A percentile compares a stretch with the other conserved stretches of the same genome.
phyloP scores from a whole-genome alignment of 35 echinoderm and acorn worm species.

The Diadema setosum region DNA sequence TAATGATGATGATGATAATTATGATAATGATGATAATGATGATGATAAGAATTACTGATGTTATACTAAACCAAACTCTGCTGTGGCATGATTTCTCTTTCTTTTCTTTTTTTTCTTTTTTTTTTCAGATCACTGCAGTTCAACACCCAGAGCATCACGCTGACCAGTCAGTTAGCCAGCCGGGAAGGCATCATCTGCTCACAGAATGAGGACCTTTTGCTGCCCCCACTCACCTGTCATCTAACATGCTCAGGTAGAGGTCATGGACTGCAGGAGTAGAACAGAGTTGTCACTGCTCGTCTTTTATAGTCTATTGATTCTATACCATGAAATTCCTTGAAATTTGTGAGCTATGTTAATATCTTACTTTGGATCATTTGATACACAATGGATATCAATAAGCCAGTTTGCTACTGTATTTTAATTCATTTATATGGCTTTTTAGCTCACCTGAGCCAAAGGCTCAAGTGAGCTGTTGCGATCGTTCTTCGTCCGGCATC shows the following conservation, averaged over 20 bases:
- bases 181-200: slow-evolving; percentile 38
- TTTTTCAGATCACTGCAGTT: slow-evolving; percentile 18
- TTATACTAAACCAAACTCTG: no score
- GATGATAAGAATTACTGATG: no score
- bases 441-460: no score
- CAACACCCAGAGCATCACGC: slow-evolving; percentile 25
- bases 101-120: neutral
- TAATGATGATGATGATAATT: neutral
- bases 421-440: no score
- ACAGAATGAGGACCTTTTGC: slow-evolving; percentile 13
- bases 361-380: no score
- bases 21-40: neutral
- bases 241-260: slow-evolving; percentile 22
- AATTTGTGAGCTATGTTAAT: no score
- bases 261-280: neutral
- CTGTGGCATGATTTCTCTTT: neutral
- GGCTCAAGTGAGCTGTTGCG: no score
- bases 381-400: no score
- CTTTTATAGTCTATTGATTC: neutral
- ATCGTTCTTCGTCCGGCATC: no score
- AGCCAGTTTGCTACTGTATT: no score
- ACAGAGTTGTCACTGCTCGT: neutral
- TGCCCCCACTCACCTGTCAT: slow-evolving; percentile 17
- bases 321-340: no score
- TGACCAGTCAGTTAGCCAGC: slow-evolving; percentile 25